phyloP scores from a whole-genome alignment of 2,888 invertebrate genomes.

The Monochamus alternatus region DNA sequence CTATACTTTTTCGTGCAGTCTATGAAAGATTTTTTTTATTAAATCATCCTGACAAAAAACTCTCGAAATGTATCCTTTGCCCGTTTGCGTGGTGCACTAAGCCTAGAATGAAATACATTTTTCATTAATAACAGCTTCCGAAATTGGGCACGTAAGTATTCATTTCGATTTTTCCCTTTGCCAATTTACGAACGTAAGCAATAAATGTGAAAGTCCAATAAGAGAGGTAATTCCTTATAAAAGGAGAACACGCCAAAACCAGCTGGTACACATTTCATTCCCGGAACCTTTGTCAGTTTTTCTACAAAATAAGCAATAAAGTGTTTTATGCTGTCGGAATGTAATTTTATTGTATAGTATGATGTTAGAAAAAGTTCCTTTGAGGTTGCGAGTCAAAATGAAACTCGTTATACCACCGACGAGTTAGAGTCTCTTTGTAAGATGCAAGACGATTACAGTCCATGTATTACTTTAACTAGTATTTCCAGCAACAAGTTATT shows the following conservation, averaged over 20 bases:
- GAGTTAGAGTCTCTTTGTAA: conserved; percentile 37
- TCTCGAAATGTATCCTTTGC: too few relatives aligned
- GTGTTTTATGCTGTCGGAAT: conserved; percentile 47
- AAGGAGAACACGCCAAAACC: conserved; percentile 37
- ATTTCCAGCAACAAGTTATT: too few relatives aligned
- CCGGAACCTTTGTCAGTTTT: conserved; percentile 44
- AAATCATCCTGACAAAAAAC: too few relatives aligned
- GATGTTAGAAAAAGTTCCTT: conserved; percentile 31
- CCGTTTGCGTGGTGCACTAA: too few relatives aligned
- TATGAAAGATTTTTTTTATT: too few relatives aligned
- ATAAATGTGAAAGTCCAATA: conserved; percentile 48
- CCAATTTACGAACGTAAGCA: conserved; percentile 39
- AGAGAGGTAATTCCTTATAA: conserved; percentile 28
- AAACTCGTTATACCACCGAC: conserved; percentile 31
- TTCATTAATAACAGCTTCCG: too few relatives aligned
- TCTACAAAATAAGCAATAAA: conserved; percentile 50
- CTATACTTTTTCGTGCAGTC: too few relatives aligned
- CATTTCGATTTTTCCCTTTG: conserved; percentile 27
- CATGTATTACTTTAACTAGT: conserved; percentile 41
- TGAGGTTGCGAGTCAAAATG: conserved; percentile 37
- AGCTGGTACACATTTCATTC: conserved; percentile 42
- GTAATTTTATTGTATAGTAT: conserved; percentile 37
- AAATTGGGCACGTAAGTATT: too few relatives aligned
- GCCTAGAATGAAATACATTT: too few relatives aligned
- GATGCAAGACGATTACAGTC: conserved; percentile 40